Evolutionary conservation across 2,888 invertebrate genomes (phyloP), one percentile per base, ranked within the genome.

Genomic region (Desoria tigrina): DNA sequence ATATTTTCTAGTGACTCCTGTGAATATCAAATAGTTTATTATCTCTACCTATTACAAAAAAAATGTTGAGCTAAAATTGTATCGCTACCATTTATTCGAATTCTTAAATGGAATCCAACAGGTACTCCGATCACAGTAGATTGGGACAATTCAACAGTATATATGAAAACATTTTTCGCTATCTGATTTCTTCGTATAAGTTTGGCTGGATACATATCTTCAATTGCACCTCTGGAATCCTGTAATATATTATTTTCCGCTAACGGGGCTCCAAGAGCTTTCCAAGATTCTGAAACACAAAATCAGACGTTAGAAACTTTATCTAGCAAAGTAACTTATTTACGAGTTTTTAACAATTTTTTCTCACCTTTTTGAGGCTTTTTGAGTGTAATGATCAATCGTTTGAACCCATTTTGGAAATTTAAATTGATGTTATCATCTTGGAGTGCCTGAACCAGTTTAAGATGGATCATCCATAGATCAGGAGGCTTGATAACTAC

Each of bases 401-500:
- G 53, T 55, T 57, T 72, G 45, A 65, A 72, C 2, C 68, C 60
- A 65, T 72, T 72, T 55, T 69, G 55, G 60, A 70, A 74, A 21
- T 50, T 51, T 4, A 74, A 16, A 18, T 51, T 26, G 1, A 74
- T 26, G 1, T 61, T 42, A 37, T 74, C 72, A 54, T 74, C 71
- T 11, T 32, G 58, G 9, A 74, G 51, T 4, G 54, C 28, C 61
- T 74, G 61, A 4, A 66, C 45, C 16, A 74, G 62, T 32, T 68
- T 66, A 1, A 68, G 57, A 60, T 74, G 71, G 2, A 67, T 62
- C 67, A 72, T 69, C 74, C 74, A 74, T 11, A 72, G 37, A 7
- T 74, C 72, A 2, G 74, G 74, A 16, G 74, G 74, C 50, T 68
- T 72, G 3, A 72, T 42, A 53, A 74, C 59, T 21, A 74, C 68